phyloP scores from a whole-genome alignment of 2,113 vertebrate species.

The Motacilla alba region DNA sequence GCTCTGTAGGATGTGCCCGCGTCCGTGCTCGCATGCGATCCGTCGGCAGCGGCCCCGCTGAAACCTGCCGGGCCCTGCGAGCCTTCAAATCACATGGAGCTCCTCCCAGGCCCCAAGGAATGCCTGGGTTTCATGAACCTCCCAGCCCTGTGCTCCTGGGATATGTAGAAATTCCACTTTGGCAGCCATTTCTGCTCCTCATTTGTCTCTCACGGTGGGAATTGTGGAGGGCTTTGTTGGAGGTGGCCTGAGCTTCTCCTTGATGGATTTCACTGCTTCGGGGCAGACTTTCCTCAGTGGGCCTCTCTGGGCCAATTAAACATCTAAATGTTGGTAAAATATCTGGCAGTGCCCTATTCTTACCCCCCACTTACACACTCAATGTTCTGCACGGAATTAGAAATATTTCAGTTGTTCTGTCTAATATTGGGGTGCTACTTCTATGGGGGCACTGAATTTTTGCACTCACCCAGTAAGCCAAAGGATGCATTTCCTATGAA shows the following conservation, averaged over 20 bases:
- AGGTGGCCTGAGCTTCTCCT: neutral
- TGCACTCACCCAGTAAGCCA: neutral
- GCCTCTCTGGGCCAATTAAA: neutral
- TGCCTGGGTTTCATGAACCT: neutral
- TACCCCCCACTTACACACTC: neutral
- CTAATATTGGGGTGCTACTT: accelerated
- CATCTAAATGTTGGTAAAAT: neutral
- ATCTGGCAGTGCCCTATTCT: neutral
- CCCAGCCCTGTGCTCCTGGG: neutral
- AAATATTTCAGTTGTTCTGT: neutral
- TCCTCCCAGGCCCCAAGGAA: neutral
- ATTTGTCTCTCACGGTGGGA: accelerated
- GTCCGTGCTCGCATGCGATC: neutral
- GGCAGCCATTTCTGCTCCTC: neutral
- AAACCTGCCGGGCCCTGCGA: neutral
- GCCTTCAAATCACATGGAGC: neutral
- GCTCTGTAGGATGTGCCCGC: neutral
- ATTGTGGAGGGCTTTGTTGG: neutral
- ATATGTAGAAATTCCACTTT: neutral
- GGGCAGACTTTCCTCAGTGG: neutral
- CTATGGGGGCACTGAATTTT: accelerated
- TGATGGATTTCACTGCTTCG: neutral
- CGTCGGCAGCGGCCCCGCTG: neutral
- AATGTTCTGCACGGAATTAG: accelerated
- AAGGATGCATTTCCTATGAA: neutral